Evolutionary conservation across 2,888 invertebrate genomes (phyloP).

Genomic region (Furcula furcula): DNA sequence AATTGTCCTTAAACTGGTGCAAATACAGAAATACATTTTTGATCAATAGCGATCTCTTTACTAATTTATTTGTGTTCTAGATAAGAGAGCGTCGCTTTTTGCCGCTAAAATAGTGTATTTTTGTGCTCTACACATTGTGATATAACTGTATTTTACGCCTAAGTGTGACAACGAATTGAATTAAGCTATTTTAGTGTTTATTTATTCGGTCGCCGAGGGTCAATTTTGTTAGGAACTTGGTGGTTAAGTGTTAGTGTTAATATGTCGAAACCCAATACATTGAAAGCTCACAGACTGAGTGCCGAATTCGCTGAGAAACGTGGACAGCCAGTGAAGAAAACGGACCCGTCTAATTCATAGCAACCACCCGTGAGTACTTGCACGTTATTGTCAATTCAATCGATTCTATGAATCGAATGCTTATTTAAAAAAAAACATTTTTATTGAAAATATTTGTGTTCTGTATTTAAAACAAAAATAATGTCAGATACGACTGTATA

Average conservation of each 20-base stretch:
- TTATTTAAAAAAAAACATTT: background rate
- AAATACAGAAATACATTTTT: constrained; percentile 48
- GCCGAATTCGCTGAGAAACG: constrained; percentile 76
- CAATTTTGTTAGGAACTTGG: constrained; percentile 33
- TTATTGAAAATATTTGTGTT: too few species aligned
- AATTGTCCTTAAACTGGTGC: constrained; percentile 8
- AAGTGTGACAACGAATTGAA: constrained; percentile 53
- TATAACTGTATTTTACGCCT: constrained; percentile 42
- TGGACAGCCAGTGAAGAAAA: constrained; percentile 63
- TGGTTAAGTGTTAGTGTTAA: constrained; percentile 48
- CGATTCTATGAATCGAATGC: constrained; percentile 7
- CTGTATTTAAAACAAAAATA: too few species aligned
- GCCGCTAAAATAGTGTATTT: constrained; percentile 44
- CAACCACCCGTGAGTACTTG: constrained; percentile 72
- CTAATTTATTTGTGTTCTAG: constrained; percentile 75
- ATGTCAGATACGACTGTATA: too few species aligned
- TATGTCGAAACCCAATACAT: constrained; percentile 74
- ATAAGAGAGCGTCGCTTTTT: constrained; percentile 52
- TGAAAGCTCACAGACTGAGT: constrained; percentile 76
- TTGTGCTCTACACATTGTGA: constrained; percentile 41
- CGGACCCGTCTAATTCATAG: constrained; percentile 71
- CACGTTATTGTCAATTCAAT: constrained; percentile 16
- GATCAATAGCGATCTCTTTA: constrained; percentile 73
- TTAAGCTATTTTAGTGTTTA: constrained; percentile 46
- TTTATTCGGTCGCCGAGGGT: constrained; percentile 37